Conservation (phyloP, 1,140 invertebrate species). For the Achatina immaculata region DNA sequence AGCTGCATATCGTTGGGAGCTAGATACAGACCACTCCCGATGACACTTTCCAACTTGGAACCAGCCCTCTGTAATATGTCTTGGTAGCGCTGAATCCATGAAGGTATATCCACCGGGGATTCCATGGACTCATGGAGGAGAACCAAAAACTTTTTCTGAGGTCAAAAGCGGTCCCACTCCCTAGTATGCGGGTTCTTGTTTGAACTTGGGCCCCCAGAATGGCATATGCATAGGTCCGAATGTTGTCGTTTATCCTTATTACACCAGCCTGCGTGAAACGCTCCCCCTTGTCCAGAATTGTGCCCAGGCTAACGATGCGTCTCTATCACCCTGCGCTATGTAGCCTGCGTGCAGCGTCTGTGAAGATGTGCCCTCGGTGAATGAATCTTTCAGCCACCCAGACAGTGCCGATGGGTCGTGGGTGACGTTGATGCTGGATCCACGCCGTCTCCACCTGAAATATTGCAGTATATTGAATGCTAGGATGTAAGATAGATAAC, state of each 20-base stretch:
- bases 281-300: not conserved
- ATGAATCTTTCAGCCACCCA: too few relatives aligned
- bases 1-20: slow-evolving; percentile 33
- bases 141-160: not conserved
- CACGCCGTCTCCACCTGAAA: too few relatives aligned
- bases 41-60: not conserved
- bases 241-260: slow-evolving; percentile 32
- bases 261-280: slow-evolving; percentile 26
- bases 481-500: too few relatives aligned
- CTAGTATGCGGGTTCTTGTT: not conserved
- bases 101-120: not conserved
- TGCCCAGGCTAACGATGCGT: not conserved
- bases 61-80: not conserved
- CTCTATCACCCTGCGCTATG: not conserved
- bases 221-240: slow-evolving; percentile 28
- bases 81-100: not conserved
- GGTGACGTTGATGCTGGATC: too few relatives aligned
- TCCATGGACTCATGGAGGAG: not conserved
- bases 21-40: slow-evolving; percentile 35
- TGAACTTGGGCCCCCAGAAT: slow-evolving; percentile 28
- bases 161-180: not conserved
- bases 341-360: not conserved
- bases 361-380: not conserved
- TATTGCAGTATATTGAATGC: too few relatives aligned
- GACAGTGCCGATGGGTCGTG: too few relatives aligned